Evolutionary conservation across 2,113 vertebrate genomes (phyloP).

Genomic region (Antigone vipio): DNA sequence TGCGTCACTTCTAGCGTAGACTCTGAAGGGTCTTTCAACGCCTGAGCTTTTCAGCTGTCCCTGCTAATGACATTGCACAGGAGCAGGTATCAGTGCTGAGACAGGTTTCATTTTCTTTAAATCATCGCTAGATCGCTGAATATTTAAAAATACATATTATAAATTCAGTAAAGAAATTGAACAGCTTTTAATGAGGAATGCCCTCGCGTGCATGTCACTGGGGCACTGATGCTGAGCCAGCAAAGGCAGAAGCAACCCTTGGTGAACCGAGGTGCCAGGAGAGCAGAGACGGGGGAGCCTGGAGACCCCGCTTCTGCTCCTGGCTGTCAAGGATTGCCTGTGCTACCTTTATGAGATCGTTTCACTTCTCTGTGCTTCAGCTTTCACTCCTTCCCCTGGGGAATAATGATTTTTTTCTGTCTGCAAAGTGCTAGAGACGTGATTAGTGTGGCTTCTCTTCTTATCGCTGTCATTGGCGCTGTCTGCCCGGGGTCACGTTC

Average conservation of each 20-base stretch:
- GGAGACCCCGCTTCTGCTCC: not conserved
- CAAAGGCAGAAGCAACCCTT: not conserved
- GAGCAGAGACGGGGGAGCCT: not conserved
- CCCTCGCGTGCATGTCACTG: not conserved
- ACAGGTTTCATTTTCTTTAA: not conserved
- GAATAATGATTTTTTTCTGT: not conserved
- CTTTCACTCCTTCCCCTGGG: not conserved
- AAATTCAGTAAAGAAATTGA: not conserved
- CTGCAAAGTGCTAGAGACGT: not conserved
- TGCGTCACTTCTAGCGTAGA: not conserved
- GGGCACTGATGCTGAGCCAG: not conserved
- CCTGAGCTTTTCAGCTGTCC: not conserved
- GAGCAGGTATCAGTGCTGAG: not conserved
- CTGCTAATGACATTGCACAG: not conserved
- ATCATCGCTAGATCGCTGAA: accelerated
- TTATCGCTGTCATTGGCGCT: not conserved
- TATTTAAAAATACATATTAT: not conserved
- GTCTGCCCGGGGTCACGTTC: not conserved
- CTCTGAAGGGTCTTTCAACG: not conserved
- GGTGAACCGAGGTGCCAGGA: not conserved
- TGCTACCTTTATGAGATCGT: not conserved
- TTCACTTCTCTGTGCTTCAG: not conserved
- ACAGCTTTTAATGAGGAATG: not conserved
- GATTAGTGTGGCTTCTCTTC: not conserved
- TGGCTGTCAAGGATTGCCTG: not conserved